Percentiles rank a stretch among this genome's conserved stretches.
Conservation (phyloP, 2,888 invertebrate genomes). For the Heliconius ismenius region DNA sequence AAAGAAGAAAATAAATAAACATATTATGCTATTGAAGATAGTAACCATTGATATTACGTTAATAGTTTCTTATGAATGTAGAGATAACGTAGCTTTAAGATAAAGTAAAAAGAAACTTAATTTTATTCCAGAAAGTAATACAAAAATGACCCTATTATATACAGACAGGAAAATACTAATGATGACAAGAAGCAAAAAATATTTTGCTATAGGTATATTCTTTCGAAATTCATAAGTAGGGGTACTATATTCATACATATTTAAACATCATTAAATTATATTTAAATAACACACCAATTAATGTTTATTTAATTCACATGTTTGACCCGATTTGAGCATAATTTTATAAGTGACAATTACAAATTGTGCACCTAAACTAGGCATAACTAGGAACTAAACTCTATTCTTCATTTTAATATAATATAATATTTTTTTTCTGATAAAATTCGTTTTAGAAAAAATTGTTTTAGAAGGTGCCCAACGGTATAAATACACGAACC, state of each 20-base stretch:
- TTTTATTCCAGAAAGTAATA: neutral
- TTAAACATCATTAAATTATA: neutral
- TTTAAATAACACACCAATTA: neutral
- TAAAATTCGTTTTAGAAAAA: neutral
- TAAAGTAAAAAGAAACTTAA: neutral
- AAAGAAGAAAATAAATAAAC: slow-evolving; percentile 24
- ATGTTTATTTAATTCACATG: neutral
- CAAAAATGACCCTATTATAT: neutral
- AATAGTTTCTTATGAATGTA: slow-evolving; percentile 16
- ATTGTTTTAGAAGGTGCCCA: neutral
- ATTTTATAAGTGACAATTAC: neutral
- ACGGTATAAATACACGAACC: neutral
- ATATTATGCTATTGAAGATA: slow-evolving; percentile 3
- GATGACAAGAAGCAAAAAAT: too few species aligned
- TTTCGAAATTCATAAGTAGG: neutral
- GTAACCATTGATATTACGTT: slow-evolving; percentile 9
- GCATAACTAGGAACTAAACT: neutral
- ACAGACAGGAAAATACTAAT: neutral
- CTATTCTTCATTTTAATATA: too few species aligned
- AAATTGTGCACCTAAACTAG: neutral
- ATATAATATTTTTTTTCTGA: too few species aligned
- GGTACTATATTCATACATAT: neutral
- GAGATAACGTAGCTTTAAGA: slow-evolving; percentile 15
- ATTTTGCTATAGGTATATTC: neutral
- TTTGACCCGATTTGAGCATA: neutral